Evolutionary conservation across 2,797 vertebrate genomes (phyloP).

Genomic region (Nannoperca obscura): DNA sequence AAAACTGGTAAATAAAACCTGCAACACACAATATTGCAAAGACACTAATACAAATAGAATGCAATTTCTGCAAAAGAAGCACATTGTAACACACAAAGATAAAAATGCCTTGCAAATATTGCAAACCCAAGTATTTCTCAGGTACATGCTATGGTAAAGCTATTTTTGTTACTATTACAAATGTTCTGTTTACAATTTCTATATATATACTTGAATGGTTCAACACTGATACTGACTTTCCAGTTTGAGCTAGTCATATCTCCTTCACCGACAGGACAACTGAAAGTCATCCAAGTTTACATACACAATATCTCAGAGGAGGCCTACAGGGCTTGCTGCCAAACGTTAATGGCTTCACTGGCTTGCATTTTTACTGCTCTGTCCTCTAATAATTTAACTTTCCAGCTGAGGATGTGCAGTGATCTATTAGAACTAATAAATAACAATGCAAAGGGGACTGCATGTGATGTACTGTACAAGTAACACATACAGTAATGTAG

Average conservation of each 20-base stretch:
- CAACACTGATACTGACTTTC: conserved; percentile 35
- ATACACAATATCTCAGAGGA: conserved; percentile 41
- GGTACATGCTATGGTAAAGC: neutral
- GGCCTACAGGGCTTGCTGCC: conserved; percentile 41
- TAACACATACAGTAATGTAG: neutral
- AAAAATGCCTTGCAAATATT: neutral
- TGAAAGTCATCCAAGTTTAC: conserved; percentile 64
- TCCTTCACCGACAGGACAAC: conserved; percentile 23
- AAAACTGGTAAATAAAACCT: neutral
- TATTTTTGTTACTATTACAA: neutral
- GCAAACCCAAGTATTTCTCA: neutral
- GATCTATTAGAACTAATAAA: conserved; percentile 18
- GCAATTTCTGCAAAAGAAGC: neutral
- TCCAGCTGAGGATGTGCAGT: conserved; percentile 10
- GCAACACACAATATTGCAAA: neutral
- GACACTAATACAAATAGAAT: neutral
- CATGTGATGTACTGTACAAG: conserved; percentile 6
- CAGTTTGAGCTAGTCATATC: conserved; percentile 29
- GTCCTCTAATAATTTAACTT: conserved; percentile 28
- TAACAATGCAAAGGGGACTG: conserved; percentile 6
- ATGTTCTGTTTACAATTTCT: conserved; percentile 18
- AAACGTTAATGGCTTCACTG: conserved; percentile 53
- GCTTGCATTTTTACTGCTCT: conserved; percentile 41
- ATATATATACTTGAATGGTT: conserved; percentile 5
- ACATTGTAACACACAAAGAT: neutral